phyloP scores from a whole-genome alignment of 2,797 vertebrate genomes.

The Staurois parvus region DNA sequence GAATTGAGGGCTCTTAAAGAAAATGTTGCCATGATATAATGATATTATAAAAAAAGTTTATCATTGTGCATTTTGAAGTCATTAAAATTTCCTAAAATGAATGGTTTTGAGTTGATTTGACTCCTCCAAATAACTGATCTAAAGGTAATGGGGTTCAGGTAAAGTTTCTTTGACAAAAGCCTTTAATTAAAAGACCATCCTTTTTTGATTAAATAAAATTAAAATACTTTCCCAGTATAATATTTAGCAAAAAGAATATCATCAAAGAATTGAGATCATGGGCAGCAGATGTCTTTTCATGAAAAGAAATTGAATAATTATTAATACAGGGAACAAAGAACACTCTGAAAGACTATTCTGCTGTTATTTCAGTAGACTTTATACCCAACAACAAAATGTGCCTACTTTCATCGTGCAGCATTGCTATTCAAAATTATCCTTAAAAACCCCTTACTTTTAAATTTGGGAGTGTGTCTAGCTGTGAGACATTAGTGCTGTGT shows the following conservation, averaged over 20 bases:
- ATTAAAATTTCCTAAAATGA: neutral
- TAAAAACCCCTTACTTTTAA: no score
- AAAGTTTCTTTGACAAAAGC: neutral
- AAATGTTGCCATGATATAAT: no score
- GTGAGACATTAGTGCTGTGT: no score
- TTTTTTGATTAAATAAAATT: conserved; percentile 10
- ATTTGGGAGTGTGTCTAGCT: no score
- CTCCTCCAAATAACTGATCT: neutral
- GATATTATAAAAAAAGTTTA: no score
- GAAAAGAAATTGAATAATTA: conserved; percentile 23
- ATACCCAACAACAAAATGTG: neutral
- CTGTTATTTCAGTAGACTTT: neutral
- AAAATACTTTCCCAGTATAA: neutral
- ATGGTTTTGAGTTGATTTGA: neutral
- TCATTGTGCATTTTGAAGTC: no score
- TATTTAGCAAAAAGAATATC: conserved; percentile 3
- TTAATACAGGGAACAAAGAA: neutral
- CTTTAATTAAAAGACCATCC: conserved; percentile 4
- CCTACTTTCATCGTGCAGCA: neutral
- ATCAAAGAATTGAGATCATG: conserved; percentile 20
- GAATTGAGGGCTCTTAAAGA: no score
- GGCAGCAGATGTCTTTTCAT: conserved; percentile 24
- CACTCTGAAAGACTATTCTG: neutral
- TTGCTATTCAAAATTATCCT: no score
- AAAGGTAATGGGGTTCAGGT: neutral